Base-by-base conservation (phyloP, 2,797 vertebrate species). In the Strix occidentalis region DNA sequence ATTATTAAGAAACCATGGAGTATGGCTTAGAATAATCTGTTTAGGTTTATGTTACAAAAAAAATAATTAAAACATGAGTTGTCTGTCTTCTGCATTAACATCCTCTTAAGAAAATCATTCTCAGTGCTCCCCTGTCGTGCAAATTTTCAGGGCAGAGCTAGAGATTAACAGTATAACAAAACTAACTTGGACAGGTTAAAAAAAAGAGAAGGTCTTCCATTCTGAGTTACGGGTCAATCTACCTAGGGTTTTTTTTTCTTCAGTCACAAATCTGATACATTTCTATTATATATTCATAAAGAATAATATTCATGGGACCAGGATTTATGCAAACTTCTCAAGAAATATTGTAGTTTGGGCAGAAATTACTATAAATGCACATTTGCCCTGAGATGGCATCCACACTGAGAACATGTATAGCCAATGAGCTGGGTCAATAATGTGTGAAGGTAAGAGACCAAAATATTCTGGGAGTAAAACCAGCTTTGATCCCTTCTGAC, bases 391-490 rank as follows among this genome's bases (percentile, higher is more conserved):
- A 84, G 43, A 89, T 65, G 48, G 60, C 39, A 35, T 76, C 91
- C 50, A 75, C 11, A 28, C 46, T 50, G 48, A 91, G 54, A 37
- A 86, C 46, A 24, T 5, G 14, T 66, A 39, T n/a, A 80, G 61
- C 48, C 61, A 78, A 45, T 77, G 87, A 96, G 92, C 46, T 65
- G 69, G 93, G 78, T 95, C 95, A 94, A 81, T 92, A 87, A 94
- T n/a, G 57, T 81, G 61, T 31, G 79, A 93, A 93, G 68, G 89
- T 82, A 90, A 71, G 65, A 85, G 79, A 89, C 82, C 61, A 94
- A 93, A 96, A 94, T 93, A 95, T 79, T 94, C 72, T 90, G 82
- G 58, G 88, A 95, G 58, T 76, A 96, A 93, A 93, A 80, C 77
- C 90, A 79, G 65, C 66, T 96, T 87, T 95, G 87, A 95, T 95